These are phyloP conservation scores for Planiliza haematocheilus DNA, from an alignment of 2,113 vertebrate genomes.

Conservation along the genomic window DNA sequence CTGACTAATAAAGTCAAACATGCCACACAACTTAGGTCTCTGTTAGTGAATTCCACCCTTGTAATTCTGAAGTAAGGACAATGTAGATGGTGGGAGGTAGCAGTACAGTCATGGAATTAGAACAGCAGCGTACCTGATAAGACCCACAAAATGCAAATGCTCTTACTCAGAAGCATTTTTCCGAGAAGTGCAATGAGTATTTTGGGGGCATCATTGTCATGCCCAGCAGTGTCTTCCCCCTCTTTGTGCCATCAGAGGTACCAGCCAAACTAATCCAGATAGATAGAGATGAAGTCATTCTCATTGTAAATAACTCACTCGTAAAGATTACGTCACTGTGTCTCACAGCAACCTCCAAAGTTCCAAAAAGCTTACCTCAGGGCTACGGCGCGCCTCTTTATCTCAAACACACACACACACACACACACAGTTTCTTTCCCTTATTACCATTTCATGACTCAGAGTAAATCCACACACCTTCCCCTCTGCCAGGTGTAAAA, in stretches of 20 bases:
- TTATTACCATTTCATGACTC: slow-evolving; percentile 54
- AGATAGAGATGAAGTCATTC: slow-evolving; percentile 45
- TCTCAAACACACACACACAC: slow-evolving; percentile 3
- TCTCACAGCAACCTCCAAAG: slow-evolving; percentile 45
- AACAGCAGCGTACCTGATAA: too few species aligned
- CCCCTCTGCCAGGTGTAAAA: slow-evolving; percentile 3
- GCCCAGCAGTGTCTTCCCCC: background rate
- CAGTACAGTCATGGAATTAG: too few species aligned
- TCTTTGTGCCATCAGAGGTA: slow-evolving; percentile 17
- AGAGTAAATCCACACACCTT: slow-evolving; percentile 37
- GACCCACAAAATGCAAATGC: too few species aligned
- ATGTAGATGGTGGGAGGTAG: too few species aligned
- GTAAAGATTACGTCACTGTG: slow-evolving; percentile 46
- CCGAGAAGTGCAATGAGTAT: background rate
- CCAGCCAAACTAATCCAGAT: slow-evolving; percentile 9
- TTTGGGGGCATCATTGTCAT: background rate
- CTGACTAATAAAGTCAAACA: too few species aligned
- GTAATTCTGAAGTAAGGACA: too few species aligned
- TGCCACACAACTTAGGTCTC: too few species aligned
- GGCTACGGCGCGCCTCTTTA: slow-evolving; percentile 16
- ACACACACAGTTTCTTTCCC: background rate
- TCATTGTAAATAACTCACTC: slow-evolving; percentile 41
- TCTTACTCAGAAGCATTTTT: too few species aligned
- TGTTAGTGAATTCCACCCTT: too few species aligned
- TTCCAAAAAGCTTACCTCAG: slow-evolving; percentile 25